Evolutionary conservation across 2,888 invertebrate genomes (phyloP).

Genomic region (Bibio marci): DNA sequence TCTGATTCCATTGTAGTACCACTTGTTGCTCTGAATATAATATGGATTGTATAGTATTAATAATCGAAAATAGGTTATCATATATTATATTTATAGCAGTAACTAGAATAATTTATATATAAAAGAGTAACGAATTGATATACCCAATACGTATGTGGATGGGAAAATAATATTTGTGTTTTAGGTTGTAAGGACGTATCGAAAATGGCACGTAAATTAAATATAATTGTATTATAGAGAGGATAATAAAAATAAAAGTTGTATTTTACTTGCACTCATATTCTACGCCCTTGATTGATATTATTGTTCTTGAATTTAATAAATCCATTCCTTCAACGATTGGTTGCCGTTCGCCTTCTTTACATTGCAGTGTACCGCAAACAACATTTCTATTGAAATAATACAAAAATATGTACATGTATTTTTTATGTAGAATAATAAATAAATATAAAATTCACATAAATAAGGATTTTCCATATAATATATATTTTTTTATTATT

Average conservation of each 20-base stretch:
- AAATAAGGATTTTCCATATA: too few species aligned
- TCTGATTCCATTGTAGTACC: slow-evolving; percentile 45
- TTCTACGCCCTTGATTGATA: slow-evolving; percentile 74
- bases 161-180: too few species aligned
- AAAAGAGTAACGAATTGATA: too few species aligned
- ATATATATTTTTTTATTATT: too few species aligned
- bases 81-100: too few species aligned
- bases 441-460: not conserved
- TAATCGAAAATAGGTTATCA: not conserved
- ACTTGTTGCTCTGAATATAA: slow-evolving; percentile 46
- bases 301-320: slow-evolving; percentile 72
- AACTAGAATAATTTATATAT: too few species aligned
- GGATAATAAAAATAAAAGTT: slow-evolving; percentile 22
- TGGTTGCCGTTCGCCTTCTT: slow-evolving; percentile 69
- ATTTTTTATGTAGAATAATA: not conserved
- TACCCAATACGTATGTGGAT: too few species aligned
- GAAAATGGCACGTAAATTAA: too few species aligned
- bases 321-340: slow-evolving; percentile 62
- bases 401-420: not conserved
- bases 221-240: too few species aligned
- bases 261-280: slow-evolving; percentile 93
- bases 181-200: too few species aligned
- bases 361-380: slow-evolving; percentile 92
- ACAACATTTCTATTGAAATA: slow-evolving; percentile 52
- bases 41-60: not conserved